phyloP scores from a whole-genome alignment of 2,888 invertebrate species.

The Euproctis similis region DNA sequence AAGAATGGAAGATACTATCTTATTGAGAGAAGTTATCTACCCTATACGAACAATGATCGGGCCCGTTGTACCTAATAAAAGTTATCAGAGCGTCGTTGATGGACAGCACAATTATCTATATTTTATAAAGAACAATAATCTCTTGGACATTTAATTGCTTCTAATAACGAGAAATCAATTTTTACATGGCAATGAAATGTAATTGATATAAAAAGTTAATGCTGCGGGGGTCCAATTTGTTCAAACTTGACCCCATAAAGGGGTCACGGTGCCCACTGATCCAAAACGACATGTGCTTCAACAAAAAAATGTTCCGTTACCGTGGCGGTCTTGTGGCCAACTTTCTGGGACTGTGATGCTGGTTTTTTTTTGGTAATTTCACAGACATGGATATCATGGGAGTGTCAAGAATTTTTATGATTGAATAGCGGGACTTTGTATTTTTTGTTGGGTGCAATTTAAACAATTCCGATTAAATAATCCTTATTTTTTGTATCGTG shows the following conservation, averaged over 20 bases:
- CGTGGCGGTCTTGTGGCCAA: conserved; percentile 10
- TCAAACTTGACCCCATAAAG: conserved; percentile 51
- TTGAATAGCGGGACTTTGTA: no score
- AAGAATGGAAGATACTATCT: no score
- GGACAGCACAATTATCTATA: conserved; percentile 5
- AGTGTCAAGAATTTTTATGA: no score
- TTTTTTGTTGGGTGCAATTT: no score
- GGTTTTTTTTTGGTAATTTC: no score
- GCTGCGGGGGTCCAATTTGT: conserved; percentile 33
- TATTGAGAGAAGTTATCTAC: no score
- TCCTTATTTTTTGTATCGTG: no score
- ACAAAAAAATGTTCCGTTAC: conserved; percentile 23
- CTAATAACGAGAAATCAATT: conserved; percentile 13
- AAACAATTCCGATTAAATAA: no score
- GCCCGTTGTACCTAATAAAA: no score
- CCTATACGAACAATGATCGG: no score
- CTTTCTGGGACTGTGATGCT: no score
- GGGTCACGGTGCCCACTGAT: conserved; percentile 42
- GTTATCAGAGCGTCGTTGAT: no score
- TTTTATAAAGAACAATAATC: conserved; percentile 1
- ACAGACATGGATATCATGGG: not conserved
- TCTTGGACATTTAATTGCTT: conserved; percentile 5
- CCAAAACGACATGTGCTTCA: conserved; percentile 39
- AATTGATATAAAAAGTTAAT: conserved; percentile 27
- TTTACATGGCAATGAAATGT: conserved; percentile 14